Conservation (phyloP, 2,113 vertebrate genomes). For the Brachyhypopomus occidentalis region DNA sequence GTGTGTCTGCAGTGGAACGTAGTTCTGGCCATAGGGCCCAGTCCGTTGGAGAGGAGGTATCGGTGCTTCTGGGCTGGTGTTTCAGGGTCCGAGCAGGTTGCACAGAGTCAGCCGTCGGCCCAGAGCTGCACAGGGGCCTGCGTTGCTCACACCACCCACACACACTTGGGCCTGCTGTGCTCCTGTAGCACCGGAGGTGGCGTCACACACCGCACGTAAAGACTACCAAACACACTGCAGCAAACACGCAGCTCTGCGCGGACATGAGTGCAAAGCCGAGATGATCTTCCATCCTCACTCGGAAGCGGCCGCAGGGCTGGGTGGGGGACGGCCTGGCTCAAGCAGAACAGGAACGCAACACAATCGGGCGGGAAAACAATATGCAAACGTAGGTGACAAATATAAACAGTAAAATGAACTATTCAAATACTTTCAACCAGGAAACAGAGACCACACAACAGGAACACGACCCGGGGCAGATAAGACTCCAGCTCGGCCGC, state of each 20-base stretch:
- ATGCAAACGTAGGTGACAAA: slow-evolving; percentile 5
- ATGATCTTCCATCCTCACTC: too few relatives aligned
- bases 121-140: too few relatives aligned
- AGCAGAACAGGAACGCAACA: too few relatives aligned
- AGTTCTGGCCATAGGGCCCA: not conserved
- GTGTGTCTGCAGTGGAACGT: not conserved
- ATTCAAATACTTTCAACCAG: slow-evolving; percentile 7
- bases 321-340: not conserved
- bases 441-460: not conserved
- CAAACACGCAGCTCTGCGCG: too few relatives aligned
- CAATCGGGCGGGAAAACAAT: not conserved
- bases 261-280: too few relatives aligned
- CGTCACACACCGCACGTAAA: too few relatives aligned
- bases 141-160: too few relatives aligned
- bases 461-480: not conserved
- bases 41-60: not conserved
- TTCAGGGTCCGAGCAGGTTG: not conserved
- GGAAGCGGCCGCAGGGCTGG: too few relatives aligned
- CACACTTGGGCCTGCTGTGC: too few relatives aligned
- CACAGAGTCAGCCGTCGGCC: too few relatives aligned
- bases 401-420: not conserved
- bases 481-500: not conserved
- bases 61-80: not conserved
- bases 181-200: too few relatives aligned
- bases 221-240: too few relatives aligned